Conservation (phyloP, 2,888 invertebrate species). For the Dryococelus australis region DNA sequence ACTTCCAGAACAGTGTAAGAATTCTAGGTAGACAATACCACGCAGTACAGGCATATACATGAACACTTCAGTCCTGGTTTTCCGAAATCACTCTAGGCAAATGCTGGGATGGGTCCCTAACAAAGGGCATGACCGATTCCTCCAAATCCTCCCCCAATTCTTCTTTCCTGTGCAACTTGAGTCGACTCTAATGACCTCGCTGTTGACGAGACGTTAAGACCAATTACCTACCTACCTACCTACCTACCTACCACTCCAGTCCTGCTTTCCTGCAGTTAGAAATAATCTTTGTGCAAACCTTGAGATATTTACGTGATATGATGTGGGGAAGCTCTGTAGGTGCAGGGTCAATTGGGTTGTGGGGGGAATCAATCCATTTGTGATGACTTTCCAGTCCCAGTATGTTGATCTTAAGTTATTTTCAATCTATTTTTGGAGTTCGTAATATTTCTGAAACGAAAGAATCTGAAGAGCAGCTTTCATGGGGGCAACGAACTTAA, state of each 20-base stretch:
- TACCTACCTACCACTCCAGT: no score
- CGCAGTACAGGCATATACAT: neutral
- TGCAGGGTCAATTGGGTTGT: neutral
- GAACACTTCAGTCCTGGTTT: no score
- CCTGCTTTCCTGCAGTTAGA: neutral
- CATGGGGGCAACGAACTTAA: neutral
- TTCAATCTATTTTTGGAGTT: neutral
- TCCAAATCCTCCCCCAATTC: no score
- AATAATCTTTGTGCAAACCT: neutral
- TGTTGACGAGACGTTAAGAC: no score
- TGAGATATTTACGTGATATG: neutral
- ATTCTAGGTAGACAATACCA: neutral
- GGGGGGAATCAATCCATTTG: neutral
- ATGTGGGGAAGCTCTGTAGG: neutral
- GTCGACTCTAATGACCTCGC: no score
- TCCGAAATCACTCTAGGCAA: no score
- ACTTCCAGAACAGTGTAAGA: constrained; percentile 17
- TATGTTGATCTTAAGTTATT: neutral
- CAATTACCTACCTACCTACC: no score
- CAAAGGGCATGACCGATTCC: no score
- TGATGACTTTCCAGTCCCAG: neutral
- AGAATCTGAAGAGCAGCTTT: neutral
- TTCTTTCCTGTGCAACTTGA: no score
- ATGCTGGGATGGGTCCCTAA: no score
- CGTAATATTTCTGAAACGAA: neutral